Conservation (phyloP, 1,140 invertebrate genomes). For the Drosophila sproati region DNA sequence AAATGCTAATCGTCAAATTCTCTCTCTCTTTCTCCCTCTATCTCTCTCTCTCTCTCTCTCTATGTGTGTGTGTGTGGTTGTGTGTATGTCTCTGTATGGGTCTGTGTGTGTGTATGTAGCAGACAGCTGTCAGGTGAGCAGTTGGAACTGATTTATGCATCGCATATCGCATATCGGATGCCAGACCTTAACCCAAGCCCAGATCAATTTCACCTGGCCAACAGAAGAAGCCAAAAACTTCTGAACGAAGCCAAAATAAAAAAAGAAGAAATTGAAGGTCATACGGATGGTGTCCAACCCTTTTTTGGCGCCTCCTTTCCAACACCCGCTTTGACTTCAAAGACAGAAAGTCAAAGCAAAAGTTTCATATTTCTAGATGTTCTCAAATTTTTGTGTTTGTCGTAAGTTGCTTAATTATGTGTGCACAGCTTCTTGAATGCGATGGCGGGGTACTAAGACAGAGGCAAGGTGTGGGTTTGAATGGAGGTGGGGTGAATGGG, state of each 20-base stretch:
- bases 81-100: conserved; percentile 15
- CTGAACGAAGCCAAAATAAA: background rate
- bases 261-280: background rate
- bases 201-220: conserved; percentile 27
- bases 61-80: background rate
- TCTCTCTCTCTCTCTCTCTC: background rate
- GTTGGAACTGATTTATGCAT: conserved; percentile 74
- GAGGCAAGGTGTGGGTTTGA: too few species aligned
- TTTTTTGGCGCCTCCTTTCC: background rate
- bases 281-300: background rate
- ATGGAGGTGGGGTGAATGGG: background rate
- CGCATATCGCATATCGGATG: conserved; percentile 25
- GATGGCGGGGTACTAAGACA: background rate
- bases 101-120: conserved; percentile 14
- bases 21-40: background rate
- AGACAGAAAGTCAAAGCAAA: background rate
- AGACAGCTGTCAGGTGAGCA: conserved; percentile 64
- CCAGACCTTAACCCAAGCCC: conserved; percentile 5
- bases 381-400: conserved; percentile 32
- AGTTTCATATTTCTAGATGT: conserved; percentile 12
- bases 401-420: conserved; percentile 56
- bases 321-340: conserved; percentile 7
- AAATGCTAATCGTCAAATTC: conserved; percentile 40
- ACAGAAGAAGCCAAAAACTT: conserved; percentile 10
- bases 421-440: conserved; percentile 28